Base-by-base conservation (phyloP, 2,113 vertebrate species). In the Taxidea taxus region DNA sequence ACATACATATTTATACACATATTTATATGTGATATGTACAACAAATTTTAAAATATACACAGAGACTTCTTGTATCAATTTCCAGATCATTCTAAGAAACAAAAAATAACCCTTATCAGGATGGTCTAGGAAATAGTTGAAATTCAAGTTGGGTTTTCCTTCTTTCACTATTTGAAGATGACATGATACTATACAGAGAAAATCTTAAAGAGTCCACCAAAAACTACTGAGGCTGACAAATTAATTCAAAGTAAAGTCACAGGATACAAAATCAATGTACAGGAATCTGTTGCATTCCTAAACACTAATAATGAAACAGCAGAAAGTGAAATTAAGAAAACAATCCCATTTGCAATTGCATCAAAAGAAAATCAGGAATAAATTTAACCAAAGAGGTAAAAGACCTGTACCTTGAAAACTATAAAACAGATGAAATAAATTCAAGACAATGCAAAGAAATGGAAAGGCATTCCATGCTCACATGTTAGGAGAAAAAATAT, bases 1-100 rank as follows among this genome's bases (percentile, higher is more conserved):
- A n/a, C 20, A 62, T 42, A 60, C 21, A 42, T 74, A 70, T 87
- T 13, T 42, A 51, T 37, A 66, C 34, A 87, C 66, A 34, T 70
- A 75, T 66, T 47, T 74, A 16, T 12, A 85, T 93, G 58, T 85
- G 87, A 60, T 60, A 75, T 60, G n/a, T 83, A 74, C 7, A 72
- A 60, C 77, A 93, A 77, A 94, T 91, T 74, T 66, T 93, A 95
- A 56, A 93, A 70, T 21, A 68, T 37, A 89, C 20, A 58, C 14
- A 29, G 49, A 42, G 54, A 51, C 13, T 72, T 82, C 54, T 75
- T 6, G 47, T n/a, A 56, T 11, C 13, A 44, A 74, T 25, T 74
- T 86, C 25, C 42, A 96, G 25, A 29, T 90, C n/a, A 87, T 56
- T 16, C 29, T 62, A 87, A 84, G 89, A 12, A 94, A 80, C 11